Percentiles rank a stretch among this genome's conserved stretches.
These are phyloP conservation scores for Spodoptera frugiperda DNA, from an alignment of 1,140 invertebrate genomes.

Conservation along the genomic window DNA sequence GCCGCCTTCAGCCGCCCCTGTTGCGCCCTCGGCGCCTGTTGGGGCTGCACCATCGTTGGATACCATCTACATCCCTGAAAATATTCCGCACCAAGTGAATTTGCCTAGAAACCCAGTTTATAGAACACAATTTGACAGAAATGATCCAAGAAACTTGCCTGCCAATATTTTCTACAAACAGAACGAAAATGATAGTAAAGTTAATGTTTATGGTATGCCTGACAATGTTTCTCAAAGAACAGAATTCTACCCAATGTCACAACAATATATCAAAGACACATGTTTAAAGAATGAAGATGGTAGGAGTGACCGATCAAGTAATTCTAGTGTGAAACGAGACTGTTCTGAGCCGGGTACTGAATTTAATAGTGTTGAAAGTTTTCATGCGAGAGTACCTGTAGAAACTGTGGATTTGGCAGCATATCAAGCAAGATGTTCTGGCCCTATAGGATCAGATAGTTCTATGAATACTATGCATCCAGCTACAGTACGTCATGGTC, in stretches of 20 bases:
- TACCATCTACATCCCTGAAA: constrained; percentile 67
- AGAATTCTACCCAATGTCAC: constrained; percentile 64
- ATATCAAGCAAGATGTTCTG: constrained; percentile 71
- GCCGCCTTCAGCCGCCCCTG: constrained; percentile 64
- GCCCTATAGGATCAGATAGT: constrained; percentile 63
- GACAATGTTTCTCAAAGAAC: constrained; percentile 61
- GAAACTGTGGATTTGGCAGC: constrained; percentile 63
- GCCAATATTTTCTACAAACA: constrained; percentile 69
- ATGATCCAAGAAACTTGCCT: constrained; percentile 61
- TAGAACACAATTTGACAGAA: constrained; percentile 60
- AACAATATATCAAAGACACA: constrained; percentile 71
- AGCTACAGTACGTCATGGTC: constrained; percentile 63
- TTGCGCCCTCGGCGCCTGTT: constrained; percentile 56
- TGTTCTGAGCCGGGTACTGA: constrained; percentile 61
- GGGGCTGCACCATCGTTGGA: constrained; percentile 58
- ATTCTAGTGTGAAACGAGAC: constrained; percentile 63
- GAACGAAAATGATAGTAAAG: constrained; percentile 68
- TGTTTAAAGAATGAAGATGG: constrained; percentile 64
- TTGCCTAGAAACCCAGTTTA: constrained; percentile 65
- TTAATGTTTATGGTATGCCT: constrained; percentile 58
- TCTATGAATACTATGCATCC: constrained; percentile 69
- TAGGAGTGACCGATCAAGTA: constrained; percentile 50
- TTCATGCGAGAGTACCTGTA: constrained; percentile 64
- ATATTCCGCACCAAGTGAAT: constrained; percentile 63
- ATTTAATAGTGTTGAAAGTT: constrained; percentile 69